Percentiles rank a stretch among this genome's conserved stretches.
These are phyloP conservation scores for Cotesia glomerata DNA, from an alignment of 1,140 invertebrate species.

Conservation along the genomic window DNA sequence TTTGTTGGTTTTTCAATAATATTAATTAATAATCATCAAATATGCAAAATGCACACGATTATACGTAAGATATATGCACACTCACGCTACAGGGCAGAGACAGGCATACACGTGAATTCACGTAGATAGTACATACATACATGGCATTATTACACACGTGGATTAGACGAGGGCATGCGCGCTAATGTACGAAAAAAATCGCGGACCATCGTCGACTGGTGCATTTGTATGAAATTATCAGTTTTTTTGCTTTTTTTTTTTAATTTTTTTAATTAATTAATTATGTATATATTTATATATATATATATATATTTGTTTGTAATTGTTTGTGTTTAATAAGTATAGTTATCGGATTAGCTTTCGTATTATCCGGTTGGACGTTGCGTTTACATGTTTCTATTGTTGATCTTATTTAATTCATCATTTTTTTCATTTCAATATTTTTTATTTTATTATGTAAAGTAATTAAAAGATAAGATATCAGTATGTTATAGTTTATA, in stretches of 20 bases:
- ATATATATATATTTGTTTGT: too few species aligned
- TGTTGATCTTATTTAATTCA: conserved; percentile 38
- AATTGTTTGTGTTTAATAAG: not conserved
- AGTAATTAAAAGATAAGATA: conserved; percentile 61
- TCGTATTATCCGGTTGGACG: conserved; percentile 34
- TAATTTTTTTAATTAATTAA: conserved; percentile 13
- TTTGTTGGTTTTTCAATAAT: too few species aligned
- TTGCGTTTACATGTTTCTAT: conserved; percentile 35
- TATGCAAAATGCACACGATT: conserved; percentile 39
- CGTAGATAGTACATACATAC: conserved; percentile 9
- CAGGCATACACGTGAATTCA: conserved; percentile 19
- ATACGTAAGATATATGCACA: not conserved
- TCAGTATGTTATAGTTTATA: conserved; percentile 60
- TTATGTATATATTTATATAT: conserved; percentile 25
- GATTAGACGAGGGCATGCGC: not conserved
- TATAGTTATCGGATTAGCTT: conserved; percentile 25
- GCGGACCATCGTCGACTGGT: not conserved
- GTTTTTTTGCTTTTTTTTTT: conserved; percentile 7
- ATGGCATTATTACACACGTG: conserved; percentile 9
- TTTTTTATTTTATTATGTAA: conserved; percentile 56
- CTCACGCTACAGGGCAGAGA: conserved; percentile 18
- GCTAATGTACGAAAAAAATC: conserved; percentile 9
- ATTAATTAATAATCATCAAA: not conserved
- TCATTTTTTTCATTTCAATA: conserved; percentile 38
- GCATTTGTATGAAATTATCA: conserved; percentile 23